Evolutionary conservation across 2,113 vertebrate species (phyloP), one percentile per base, ranked within the genome.

Genomic region (Jaculus jaculus): DNA sequence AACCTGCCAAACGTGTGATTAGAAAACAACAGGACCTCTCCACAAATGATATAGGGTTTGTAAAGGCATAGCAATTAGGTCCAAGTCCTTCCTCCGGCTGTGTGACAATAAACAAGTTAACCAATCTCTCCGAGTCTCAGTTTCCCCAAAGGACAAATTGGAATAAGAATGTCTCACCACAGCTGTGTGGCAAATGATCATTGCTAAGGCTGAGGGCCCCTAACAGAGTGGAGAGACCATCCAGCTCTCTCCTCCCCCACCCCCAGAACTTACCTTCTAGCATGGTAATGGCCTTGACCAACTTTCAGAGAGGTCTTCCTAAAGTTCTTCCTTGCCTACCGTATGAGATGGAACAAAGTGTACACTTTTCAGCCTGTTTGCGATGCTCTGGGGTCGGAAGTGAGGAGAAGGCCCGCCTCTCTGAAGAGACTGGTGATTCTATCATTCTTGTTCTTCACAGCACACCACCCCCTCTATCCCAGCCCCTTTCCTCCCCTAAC

Each of bases 41-140:
- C 7, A 39, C 68, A 80, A 87, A 69, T 32, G 13, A 28, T 68
- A 47, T 47, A 10, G 61, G 39, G 77, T 21, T 78, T 84, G 32
- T 68, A 72, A 74, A 42, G 47, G 26, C 20, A 16, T 42, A 83
- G 78, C 63, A 30, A 77, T 26, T n/a, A 12, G 11, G 15, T 90
- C 65, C 54, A 21, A n/a, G 74, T 54, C 24, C 24, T 85, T 86
- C 32, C 39, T 84, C 34, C 34, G 34, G 28, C 32, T 65, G 6
- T 79, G 23, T 60, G 66, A 90, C 51, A 28, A 58, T 11, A 80
- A 88, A n/a, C 30, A 77, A 95, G 15, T 71, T 69, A 58, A 18
- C 7, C 3, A 32, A 51, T 47, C 17, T 66, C 61, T 72, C 39
- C 61, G 47, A 84, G 51, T 2, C 54, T 69, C 75, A 21, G 37